These are phyloP conservation scores for Silurus glanis DNA, from an alignment of 2,113 vertebrate species.

Conservation along the genomic window DNA sequence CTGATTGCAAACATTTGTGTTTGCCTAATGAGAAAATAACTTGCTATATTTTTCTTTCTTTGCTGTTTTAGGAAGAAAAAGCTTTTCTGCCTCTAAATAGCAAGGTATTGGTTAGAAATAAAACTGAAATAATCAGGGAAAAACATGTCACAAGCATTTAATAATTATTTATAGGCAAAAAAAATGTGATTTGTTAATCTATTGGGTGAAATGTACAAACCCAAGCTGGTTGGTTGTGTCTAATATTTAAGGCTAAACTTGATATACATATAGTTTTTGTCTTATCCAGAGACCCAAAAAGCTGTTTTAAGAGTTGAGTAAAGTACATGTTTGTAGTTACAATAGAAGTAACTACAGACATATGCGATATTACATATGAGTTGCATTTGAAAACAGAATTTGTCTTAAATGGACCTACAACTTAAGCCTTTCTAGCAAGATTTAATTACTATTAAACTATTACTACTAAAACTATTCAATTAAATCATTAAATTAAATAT, in stretches of 20 bases:
- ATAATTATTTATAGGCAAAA: background rate
- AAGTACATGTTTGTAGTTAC: no score
- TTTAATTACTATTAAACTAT: no score
- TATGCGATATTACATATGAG: no score
- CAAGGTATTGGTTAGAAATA: background rate
- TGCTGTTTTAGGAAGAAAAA: constrained; percentile 18
- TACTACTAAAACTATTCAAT: no score
- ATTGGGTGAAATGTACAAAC: background rate
- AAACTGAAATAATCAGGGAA: background rate
- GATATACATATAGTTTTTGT: background rate
- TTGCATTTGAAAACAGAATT: no score
- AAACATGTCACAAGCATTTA: background rate
- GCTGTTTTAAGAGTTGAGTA: no score
- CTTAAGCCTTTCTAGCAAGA: no score
- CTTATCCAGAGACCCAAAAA: no score
- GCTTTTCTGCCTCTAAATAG: background rate
- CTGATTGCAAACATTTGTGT: constrained; percentile 41
- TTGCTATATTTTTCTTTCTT: background rate
- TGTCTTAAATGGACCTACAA: no score
- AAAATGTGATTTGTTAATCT: background rate
- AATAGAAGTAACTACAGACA: no score
- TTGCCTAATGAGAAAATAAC: constrained; percentile 39
- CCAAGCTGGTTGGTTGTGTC: background rate
- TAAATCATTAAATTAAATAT: no score
- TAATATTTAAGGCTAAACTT: background rate